Evolutionary conservation across 2,888 invertebrate species (phyloP).

Genomic region (Temnothorax unifasciatus): DNA sequence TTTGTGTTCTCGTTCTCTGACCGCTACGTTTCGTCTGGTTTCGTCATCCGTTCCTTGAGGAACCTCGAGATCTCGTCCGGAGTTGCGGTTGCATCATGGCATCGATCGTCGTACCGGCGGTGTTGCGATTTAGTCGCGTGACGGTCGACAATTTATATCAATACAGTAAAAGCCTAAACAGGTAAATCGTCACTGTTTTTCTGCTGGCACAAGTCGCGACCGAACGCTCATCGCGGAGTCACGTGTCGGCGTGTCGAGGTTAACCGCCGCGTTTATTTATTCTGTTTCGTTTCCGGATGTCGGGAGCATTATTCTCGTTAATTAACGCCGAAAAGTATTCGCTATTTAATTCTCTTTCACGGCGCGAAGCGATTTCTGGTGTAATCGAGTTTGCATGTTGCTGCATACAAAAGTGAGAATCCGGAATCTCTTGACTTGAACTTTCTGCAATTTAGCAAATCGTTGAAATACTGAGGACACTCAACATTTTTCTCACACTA

Average conservation of each 20-base stretch:
- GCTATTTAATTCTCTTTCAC: neutral
- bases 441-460: neutral
- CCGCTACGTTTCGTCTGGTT: constrained; percentile 50
- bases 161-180: constrained; percentile 86
- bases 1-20: constrained; percentile 15
- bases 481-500: neutral
- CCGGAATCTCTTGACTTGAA: neutral
- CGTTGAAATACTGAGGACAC: neutral
- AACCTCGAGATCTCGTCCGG: constrained; percentile 49
- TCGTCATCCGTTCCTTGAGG: constrained; percentile 64
- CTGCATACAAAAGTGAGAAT: neutral
- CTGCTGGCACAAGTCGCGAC: constrained; percentile 21
- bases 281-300: constrained; percentile 17
- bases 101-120: constrained; percentile 87
- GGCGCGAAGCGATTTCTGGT: neutral
- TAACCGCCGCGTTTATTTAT: constrained; percentile 64
- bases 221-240: neutral
- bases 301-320: constrained; percentile 15
- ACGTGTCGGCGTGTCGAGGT: constrained; percentile 68
- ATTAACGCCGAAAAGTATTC: neutral
- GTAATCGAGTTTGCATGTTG: neutral
- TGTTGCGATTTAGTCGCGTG: constrained; percentile 87
- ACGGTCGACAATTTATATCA: constrained; percentile 87
- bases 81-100: constrained; percentile 85
- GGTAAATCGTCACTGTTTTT: constrained; percentile 83